These are phyloP conservation scores for Harpegnathos saltator DNA, from an alignment of 1,140 invertebrate genomes.

Conservation along the genomic window DNA sequence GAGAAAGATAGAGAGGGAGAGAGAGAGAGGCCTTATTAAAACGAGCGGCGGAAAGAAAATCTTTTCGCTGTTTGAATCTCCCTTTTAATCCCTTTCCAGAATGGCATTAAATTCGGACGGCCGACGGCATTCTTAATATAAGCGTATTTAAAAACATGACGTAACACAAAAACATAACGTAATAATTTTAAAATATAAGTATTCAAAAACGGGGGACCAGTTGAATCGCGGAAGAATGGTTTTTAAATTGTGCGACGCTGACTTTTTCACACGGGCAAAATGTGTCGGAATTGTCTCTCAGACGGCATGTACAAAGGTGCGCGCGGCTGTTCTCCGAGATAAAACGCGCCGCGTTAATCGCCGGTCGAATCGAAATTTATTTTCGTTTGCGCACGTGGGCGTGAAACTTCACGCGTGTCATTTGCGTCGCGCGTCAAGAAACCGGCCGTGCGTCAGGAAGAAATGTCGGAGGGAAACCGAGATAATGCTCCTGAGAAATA, in stretches of 20 bases:
- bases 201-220: too few relatives aligned
- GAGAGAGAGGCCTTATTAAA: too few relatives aligned
- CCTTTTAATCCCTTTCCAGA: too few relatives aligned
- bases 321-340: background rate
- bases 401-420: conserved; percentile 42
- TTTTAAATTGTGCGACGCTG: background rate
- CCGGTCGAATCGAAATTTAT: conserved; percentile 49
- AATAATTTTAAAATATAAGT: background rate
- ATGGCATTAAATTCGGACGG: too few relatives aligned
- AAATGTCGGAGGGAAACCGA: conserved; percentile 51
- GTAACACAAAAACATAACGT: too few relatives aligned
- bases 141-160: too few relatives aligned
- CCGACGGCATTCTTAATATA: background rate
- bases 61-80: too few relatives aligned
- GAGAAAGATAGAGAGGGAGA: too few relatives aligned
- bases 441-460: conserved; percentile 19
- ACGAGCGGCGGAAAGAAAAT: too few relatives aligned
- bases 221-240: background rate
- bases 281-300: background rate
- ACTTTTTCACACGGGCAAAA: background rate
- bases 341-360: background rate
- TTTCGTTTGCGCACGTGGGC: conserved; percentile 16
- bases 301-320: background rate
- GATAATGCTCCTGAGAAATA: conserved; percentile 68
- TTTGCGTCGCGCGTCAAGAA: conserved; percentile 29